Base-by-base conservation (phyloP, 2,888 invertebrate species). In the Pardosa pseudoannulata region DNA sequence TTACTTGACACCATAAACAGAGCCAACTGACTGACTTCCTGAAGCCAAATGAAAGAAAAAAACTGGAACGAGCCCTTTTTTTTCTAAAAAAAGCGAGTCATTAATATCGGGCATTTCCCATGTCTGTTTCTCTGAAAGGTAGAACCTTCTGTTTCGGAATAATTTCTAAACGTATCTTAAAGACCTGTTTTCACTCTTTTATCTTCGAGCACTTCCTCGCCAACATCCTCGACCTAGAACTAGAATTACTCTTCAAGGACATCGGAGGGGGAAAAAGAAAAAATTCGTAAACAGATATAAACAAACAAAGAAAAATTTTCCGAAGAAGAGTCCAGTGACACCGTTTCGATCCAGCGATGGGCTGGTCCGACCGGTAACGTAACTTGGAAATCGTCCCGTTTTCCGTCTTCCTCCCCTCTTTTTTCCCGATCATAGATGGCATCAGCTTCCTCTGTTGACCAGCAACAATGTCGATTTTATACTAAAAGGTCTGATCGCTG, bases 131-230 rank as follows among this genome's bases (percentile, higher is more conserved):
- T n/a, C n/a, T n/a, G n/a, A 36, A 36, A 36, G 6, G 36, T 7
- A 9, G 9, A 36, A 9, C 36, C 6, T 5, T 36, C 36, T 5
- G 9, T 36, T 36, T 36, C 9, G 5, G n/a, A 36, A 5, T 9
- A 9, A 36, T 36, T 36, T 36, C 36, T 36, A 36, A 36, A 56
- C 1, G 56, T 23, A 56, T 23, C 56, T 3, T 56, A 56, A 56
- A 56, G 56, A 56, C 56, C 56, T 56, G 56, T 56, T 56, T 56
- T 56, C 56, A 56, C 56, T 56, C 56, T 56, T 56, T 56, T 56
- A 23, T 56, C 56, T 56, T 23, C 5, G 23, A 56, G 56, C 56
- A 23, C 1, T 56, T 56, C 16, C 41, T 56, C 56, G 5, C 19
- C 7, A 56, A 56, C 56, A 56, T 56, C 56, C 56, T 56, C 56